Evolutionary conservation across 92 coral and sea anemone genomes (phyloP).

Genomic region (Phymanthus crucifer): DNA sequence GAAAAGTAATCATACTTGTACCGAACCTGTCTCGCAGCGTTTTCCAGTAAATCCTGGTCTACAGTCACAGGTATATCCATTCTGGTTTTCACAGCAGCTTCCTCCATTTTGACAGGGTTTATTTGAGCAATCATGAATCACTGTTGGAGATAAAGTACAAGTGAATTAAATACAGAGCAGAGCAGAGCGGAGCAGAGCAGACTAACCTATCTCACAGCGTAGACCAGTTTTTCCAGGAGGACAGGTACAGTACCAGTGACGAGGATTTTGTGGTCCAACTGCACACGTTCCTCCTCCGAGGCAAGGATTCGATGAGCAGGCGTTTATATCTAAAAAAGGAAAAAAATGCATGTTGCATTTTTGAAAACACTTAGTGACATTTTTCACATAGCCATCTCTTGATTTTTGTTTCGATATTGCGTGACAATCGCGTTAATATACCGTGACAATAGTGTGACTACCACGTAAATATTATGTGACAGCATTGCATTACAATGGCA

Average conservation of each 20-base stretch:
- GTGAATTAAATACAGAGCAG: no score
- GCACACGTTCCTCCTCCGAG: slow-evolving; percentile 21
- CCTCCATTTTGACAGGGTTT: slow-evolving; percentile 32
- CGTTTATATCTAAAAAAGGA: neutral
- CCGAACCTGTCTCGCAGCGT: slow-evolving; percentile 29
- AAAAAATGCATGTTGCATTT: no score
- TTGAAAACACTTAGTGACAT: no score
- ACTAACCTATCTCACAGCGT: slow-evolving; percentile 13
- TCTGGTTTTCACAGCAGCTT: slow-evolving; percentile 12
- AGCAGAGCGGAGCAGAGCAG: no score
- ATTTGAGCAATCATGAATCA: slow-evolving; percentile 33
- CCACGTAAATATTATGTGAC: no score
- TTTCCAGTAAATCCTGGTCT: slow-evolving; percentile 20
- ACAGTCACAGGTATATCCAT: slow-evolving; percentile 21
- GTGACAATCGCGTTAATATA: no score
- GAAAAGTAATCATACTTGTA: no score
- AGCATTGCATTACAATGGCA: no score
- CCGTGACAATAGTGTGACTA: no score
- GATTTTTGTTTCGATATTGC: no score
- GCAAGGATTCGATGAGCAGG: neutral
- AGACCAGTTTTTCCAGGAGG: slow-evolving; percentile 5
- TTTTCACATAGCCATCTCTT: neutral
- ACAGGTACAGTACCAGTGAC: slow-evolving; percentile 5
- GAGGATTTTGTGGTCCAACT: slow-evolving; percentile 4
- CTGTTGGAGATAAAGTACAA: neutral